Evolutionary conservation across 2,797 vertebrate genomes (phyloP), one percentile per base, ranked within the genome.

Genomic region (Columba guinea): DNA sequence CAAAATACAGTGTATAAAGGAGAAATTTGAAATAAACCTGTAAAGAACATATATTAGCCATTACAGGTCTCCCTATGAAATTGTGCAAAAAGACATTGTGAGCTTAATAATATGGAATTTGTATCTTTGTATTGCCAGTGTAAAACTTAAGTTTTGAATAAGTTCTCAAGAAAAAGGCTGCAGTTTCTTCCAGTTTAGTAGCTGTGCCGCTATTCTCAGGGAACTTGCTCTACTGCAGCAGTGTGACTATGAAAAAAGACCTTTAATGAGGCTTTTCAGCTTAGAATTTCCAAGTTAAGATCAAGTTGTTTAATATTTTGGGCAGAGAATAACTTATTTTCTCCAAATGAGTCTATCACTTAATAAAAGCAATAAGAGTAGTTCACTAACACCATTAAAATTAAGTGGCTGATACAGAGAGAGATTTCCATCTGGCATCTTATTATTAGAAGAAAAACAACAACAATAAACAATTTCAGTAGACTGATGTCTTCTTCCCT

Each of bases 391-490:
- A 55, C 80, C 84, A 88, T 85, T 91, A 94, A 90, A 95, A 92
- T 95, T 89, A 84, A 53, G 26, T 81, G 85, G 59, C 35, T 95
- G 91, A 94, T 91, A 87, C 11, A 93, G 5, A 41, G 19, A 86
- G 60, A 75, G 52, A 52, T 84, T 92, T 95, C 79, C 74, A 86
- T 87, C 88, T 89, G 88, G 74, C 20, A 84, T 85, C 23, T 56
- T 73, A 82, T 89, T 96, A 90, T 76, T 81, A 76, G 59, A 89
- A 95, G 83, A 94, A 89, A 84, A 87, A 87, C 76, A 93, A 85
- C 78, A 93, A 63, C 60, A 90, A 89, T 74, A 89, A 88, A 89
- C 79, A 73, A 30, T 91, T 94, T 84, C 65, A 34, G 67, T 83
- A 87, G 81, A 84, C 64, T 63, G 84, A 90, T 92, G 64, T 21